Conservation (phyloP, 2,113 vertebrate species). For the Pungitius pungitius region DNA sequence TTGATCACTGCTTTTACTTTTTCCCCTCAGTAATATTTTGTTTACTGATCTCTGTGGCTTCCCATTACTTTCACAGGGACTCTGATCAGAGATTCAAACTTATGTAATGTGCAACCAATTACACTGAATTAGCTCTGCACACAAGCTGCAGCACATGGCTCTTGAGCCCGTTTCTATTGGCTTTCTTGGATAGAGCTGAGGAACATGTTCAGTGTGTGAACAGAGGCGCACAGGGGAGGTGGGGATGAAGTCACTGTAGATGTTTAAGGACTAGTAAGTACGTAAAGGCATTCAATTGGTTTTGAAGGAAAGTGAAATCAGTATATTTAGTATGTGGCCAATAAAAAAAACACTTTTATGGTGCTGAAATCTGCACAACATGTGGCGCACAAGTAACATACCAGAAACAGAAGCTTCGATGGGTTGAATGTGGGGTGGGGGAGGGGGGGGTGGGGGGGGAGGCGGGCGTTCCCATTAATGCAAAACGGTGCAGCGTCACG, state of each 20-base stretch:
- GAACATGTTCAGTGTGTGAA: slow-evolving; percentile 22
- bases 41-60: slow-evolving; percentile 36
- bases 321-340: not conserved
- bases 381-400: slow-evolving; percentile 61
- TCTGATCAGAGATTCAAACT: slow-evolving; percentile 40
- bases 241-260: not conserved
- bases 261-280: not conserved
- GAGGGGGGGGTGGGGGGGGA: too few relatives aligned
- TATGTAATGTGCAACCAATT: slow-evolving; percentile 53
- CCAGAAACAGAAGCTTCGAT: slow-evolving; percentile 47
- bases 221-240: not conserved
- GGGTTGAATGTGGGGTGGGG: too few relatives aligned
- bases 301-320: slow-evolving; percentile 4
- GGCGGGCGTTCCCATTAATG: slow-evolving; percentile 4
- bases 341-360: slow-evolving; percentile 52
- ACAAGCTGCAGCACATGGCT: slow-evolving; percentile 26
- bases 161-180: slow-evolving; percentile 40
- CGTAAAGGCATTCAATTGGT: not conserved
- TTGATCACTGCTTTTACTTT: slow-evolving; percentile 12
- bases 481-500: slow-evolving; percentile 44
- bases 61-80: slow-evolving; percentile 35
- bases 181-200: slow-evolving; percentile 20
- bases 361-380: slow-evolving; percentile 55
- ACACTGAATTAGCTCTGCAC: slow-evolving; percentile 45
- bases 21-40: slow-evolving; percentile 1